phyloP scores from a whole-genome alignment of 2,888 invertebrate species.

The Steinernema carpocapsae region DNA sequence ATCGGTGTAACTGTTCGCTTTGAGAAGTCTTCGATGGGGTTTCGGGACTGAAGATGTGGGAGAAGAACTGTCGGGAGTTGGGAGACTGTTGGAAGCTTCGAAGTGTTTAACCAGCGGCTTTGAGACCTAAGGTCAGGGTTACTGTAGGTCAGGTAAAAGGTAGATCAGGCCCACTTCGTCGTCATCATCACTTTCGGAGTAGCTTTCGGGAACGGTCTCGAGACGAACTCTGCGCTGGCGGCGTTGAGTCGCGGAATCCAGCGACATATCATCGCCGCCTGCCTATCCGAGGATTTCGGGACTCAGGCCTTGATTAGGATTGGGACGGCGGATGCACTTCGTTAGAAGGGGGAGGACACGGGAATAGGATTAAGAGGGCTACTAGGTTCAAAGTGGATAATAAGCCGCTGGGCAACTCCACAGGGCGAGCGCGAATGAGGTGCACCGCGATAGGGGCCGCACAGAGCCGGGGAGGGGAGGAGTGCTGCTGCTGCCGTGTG shows the following conservation, averaged over 20 bases:
- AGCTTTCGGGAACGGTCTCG: constrained; percentile 37
- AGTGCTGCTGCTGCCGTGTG: too few species aligned
- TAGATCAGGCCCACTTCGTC: constrained; percentile 8
- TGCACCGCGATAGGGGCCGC: too few species aligned
- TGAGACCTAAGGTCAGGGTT: neutral
- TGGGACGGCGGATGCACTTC: neutral
- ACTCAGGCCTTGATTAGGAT: neutral
- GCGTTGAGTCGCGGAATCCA: constrained; percentile 32
- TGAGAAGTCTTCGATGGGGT: neutral
- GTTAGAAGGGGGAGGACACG: neutral
- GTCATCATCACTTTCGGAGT: constrained; percentile 37
- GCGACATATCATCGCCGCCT: constrained; percentile 24
- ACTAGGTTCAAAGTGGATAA: too few species aligned
- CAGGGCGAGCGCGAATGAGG: too few species aligned
- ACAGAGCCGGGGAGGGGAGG: too few species aligned
- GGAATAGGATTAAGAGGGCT: too few species aligned
- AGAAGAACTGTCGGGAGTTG: neutral
- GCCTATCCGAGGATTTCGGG: neutral
- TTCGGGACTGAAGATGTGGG: neutral
- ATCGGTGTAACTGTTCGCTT: constrained; percentile 7
- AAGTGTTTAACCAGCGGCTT: neutral
- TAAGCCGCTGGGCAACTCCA: too few species aligned
- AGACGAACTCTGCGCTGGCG: constrained; percentile 36
- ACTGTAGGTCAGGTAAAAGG: neutral
- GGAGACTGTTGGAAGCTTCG: neutral